Evolutionary conservation across 2,113 vertebrate species (phyloP).

Genomic region (Tragelaphus imberbis): DNA sequence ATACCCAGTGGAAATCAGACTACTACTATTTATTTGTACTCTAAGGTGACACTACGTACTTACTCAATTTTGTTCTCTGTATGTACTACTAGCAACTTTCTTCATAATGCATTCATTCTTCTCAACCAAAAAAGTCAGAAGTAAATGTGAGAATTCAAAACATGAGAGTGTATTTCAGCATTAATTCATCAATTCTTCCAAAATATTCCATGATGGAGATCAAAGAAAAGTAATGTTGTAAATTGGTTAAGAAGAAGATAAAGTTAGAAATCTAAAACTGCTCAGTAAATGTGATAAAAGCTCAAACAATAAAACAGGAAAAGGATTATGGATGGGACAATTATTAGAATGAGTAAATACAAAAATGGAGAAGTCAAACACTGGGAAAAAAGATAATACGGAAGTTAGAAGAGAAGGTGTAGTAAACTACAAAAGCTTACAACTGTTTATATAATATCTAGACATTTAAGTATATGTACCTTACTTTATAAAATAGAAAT

Average conservation of each 20-base stretch:
- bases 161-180: background rate
- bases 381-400: background rate
- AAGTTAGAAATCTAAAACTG: conserved; percentile 39
- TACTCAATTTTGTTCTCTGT: background rate
- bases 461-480: background rate
- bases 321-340: conserved; percentile 23
- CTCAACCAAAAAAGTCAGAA: conserved; percentile 15
- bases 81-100: background rate
- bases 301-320: background rate
- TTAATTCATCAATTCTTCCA: background rate
- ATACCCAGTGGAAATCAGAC: background rate
- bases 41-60: background rate
- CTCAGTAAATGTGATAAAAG: conserved; percentile 19
- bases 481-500: background rate
- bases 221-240: conserved; percentile 13
- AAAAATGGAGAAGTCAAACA: background rate
- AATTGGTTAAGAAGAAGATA: conserved; percentile 13
- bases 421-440: background rate
- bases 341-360: conserved; percentile 25
- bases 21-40: background rate
- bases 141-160: conserved; percentile 15
- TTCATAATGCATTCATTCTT: conserved; percentile 31
- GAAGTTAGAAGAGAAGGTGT: background rate
- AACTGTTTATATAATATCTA: background rate
- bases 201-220: conserved; percentile 14